Percentiles rank a stretch among this genome's conserved stretches.
phyloP scores from a whole-genome alignment of 2,797 vertebrate species.

The Muscicapa comitata region DNA sequence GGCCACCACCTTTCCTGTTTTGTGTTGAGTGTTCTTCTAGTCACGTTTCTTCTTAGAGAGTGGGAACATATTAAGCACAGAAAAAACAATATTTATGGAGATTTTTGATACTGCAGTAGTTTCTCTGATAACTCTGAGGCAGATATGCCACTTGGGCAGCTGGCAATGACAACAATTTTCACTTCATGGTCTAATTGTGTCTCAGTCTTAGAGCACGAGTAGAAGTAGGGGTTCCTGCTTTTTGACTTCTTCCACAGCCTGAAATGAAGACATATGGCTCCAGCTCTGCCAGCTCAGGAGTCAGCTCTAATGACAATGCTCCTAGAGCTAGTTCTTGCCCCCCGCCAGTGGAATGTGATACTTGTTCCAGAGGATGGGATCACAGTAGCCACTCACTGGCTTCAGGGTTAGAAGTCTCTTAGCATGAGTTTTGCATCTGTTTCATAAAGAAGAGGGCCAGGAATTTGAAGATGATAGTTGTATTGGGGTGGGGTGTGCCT shows the following conservation, averaged over 20 bases:
- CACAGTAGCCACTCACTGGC: not conserved
- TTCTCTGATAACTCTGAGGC: not conserved
- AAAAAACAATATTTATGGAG: not conserved
- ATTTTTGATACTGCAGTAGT: not conserved
- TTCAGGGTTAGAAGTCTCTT: not conserved
- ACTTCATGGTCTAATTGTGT: rapidly evolving
- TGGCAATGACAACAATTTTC: not conserved
- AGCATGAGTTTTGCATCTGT: not conserved
- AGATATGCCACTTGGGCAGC: not conserved
- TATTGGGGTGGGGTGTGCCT: not conserved
- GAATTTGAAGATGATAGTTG: not conserved
- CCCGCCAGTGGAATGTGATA: not conserved
- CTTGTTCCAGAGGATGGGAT: not conserved
- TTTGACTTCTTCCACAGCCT: not conserved
- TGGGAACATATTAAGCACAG: not conserved
- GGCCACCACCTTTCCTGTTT: conserved; percentile 76
- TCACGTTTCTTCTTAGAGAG: not conserved
- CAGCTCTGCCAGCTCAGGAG: not conserved
- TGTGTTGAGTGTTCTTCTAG: not conserved
- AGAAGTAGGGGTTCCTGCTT: not conserved
- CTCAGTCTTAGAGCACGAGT: not conserved
- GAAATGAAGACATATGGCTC: not conserved
- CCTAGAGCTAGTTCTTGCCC: not conserved
- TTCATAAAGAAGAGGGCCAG: not conserved
- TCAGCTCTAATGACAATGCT: not conserved